Conservation (phyloP, 2,113 vertebrate species). For the Athene noctua region DNA sequence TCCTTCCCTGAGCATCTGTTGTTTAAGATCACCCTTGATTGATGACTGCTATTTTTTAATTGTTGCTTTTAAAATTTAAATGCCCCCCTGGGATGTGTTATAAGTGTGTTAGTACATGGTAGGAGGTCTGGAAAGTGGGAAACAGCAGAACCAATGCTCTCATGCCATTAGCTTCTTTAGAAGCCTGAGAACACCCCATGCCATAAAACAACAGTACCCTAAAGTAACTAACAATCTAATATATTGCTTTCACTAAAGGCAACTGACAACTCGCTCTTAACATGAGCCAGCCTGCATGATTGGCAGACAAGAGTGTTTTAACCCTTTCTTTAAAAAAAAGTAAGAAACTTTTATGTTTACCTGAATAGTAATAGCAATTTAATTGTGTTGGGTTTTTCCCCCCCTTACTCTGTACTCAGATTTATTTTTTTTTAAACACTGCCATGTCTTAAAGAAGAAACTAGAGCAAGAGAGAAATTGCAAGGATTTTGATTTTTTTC, state of each 20-base stretch:
- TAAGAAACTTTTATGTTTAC: neutral
- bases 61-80: constrained; percentile 84
- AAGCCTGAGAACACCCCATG: constrained; percentile 47
- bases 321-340: neutral
- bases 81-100: constrained; percentile 77
- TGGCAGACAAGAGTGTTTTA: constrained; percentile 43
- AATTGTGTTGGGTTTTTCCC: neutral
- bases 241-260: constrained; percentile 52
- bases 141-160: constrained; percentile 63
- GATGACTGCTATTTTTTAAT: constrained; percentile 82
- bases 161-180: constrained; percentile 51
- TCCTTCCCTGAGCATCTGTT: constrained; percentile 76
- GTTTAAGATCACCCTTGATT: constrained; percentile 78
- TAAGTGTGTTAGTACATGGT: constrained; percentile 75
- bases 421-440: neutral
- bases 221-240: constrained; percentile 58
- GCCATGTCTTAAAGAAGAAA: neutral
- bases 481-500: neutral
- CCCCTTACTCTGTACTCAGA: neutral
- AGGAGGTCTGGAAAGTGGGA: constrained; percentile 72
- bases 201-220: constrained; percentile 62
- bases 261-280: constrained; percentile 40
- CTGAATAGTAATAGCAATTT: neutral
- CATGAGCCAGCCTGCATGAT: neutral
- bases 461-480: neutral